Conservation (phyloP, 2,113 vertebrate species). For the Panurus biarmicus region DNA sequence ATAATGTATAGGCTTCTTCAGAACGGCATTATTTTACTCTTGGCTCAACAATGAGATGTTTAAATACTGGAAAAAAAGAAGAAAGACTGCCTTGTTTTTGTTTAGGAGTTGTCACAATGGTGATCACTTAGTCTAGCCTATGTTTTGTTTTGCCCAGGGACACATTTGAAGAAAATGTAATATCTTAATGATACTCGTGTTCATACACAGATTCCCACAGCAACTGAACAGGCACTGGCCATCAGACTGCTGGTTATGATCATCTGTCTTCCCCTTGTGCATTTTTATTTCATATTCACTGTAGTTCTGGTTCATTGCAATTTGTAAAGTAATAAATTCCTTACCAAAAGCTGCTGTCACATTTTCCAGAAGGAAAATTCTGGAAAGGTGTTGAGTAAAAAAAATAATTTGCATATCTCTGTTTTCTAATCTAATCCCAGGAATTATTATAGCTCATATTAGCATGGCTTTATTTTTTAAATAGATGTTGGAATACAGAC, state of each 20-base stretch:
- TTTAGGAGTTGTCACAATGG: background rate
- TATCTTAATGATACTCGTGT: background rate
- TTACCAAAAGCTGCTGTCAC: background rate
- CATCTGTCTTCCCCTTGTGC: background rate
- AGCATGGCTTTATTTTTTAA: background rate
- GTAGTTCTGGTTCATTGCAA: background rate
- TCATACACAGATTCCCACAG: background rate
- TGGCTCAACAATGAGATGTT: background rate
- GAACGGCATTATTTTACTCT: background rate
- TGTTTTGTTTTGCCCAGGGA: background rate
- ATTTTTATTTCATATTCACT: background rate
- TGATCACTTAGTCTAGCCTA: background rate
- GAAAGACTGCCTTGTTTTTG: background rate
- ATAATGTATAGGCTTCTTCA: background rate
- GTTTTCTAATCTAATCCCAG: background rate
- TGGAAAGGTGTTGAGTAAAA: background rate
- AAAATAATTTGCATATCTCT: background rate
- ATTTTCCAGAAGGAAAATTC: background rate
- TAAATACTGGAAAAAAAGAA: background rate
- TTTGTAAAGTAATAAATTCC: background rate
- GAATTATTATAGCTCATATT: background rate
- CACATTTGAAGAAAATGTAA: background rate
- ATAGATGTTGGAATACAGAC: background rate
- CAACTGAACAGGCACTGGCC: background rate
- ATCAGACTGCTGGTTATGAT: background rate